phyloP scores from a whole-genome alignment of 2,113 vertebrate species.

The Platysteira castanea region DNA sequence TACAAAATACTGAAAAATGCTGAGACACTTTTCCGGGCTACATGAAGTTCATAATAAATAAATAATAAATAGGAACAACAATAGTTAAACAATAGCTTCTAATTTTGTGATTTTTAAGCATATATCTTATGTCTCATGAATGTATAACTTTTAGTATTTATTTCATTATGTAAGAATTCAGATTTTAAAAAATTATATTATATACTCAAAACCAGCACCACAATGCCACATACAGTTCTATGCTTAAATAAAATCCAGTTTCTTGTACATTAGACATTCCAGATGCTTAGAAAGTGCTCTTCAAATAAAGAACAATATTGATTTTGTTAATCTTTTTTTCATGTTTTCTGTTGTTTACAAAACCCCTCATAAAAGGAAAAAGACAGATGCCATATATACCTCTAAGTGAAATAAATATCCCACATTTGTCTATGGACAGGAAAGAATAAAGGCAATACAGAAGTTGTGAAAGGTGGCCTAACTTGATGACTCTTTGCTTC shows the following conservation, averaged over 20 bases:
- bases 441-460: background rate
- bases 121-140: background rate
- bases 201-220: background rate
- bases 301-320: background rate
- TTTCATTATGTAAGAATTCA: background rate
- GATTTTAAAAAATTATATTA: background rate
- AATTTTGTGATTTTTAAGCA: background rate
- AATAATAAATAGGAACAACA: background rate
- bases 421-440: background rate
- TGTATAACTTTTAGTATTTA: background rate
- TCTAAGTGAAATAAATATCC: background rate
- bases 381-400: accelerated
- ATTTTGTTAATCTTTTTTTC: background rate
- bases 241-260: background rate
- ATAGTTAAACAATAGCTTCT: background rate
- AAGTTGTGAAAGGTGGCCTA: background rate
- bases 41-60: background rate
- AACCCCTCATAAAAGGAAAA: accelerated
- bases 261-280: background rate
- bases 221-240: background rate
- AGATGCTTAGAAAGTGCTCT: background rate
- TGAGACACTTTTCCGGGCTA: background rate
- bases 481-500: background rate
- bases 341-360: background rate
- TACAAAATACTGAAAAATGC: background rate